Evolutionary conservation across 2,888 invertebrate species (phyloP), one percentile per base, ranked within the genome.

Genomic region (Mythimna lalbum): DNA sequence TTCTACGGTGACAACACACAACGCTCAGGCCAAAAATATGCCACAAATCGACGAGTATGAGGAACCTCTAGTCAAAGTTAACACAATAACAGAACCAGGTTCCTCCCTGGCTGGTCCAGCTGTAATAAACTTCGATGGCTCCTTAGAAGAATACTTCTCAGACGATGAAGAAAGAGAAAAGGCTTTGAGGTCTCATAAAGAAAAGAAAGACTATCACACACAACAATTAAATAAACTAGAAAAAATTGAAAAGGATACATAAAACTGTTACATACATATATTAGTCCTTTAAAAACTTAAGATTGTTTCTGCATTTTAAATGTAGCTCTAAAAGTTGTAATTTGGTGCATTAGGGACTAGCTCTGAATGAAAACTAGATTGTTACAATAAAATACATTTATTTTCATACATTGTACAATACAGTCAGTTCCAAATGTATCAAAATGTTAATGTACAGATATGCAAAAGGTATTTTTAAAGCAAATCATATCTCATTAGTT

Each of bases 101-200:
- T 84, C 92, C 4, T 93, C 94, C 0, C 55, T 95, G 43, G 92
- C 95, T 0, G 95, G 94, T 0, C 90, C 90, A 49, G 85, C 94
- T 0, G 77, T 94, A 0, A 85, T 90, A 0, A 80, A 75, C 19
- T 91, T 93, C 69, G 91, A 93, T 21, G 94, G 95, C 56, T 93
- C 91, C 68, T 82, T 95, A 78, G 93, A 93, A 0, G 96, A 96
- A 86, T 96, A 96, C 83, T 96, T 92, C 83, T 96, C 96, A 14
- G 96, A 96, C n/a, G 96, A 96, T 60, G 96, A 96, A 74, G 96
- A 96, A 79, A 90, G 95, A 78, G 93, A 93, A 63, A 95, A 94
- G 68, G 95, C 95, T 1, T 74, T 95, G 53, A 89, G 92, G 85
- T 86, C 88, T 17, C 92, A 92, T 56, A 94, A 92, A 81, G 92